Evolutionary conservation across 2,888 invertebrate genomes (phyloP), one percentile per base, ranked within the genome.

Genomic region (Drosophila aldrichi): DNA sequence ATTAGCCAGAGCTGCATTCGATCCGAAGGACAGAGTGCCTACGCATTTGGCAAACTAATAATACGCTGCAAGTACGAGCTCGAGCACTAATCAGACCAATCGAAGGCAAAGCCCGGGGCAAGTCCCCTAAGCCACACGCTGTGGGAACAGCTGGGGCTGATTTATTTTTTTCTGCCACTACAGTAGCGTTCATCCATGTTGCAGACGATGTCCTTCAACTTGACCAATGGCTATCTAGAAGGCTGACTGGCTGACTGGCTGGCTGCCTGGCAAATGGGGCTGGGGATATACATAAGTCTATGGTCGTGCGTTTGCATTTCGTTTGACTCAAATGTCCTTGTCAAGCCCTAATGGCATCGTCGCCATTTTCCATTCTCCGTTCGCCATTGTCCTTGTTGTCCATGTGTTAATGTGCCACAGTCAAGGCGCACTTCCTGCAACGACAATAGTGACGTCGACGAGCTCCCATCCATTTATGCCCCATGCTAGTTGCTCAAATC

Each of bases 261-360:
- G 46, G 9, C 1, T 49, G 34, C 8, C 18, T 36, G 48, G 48
- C 29, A 29, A 51, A 51, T 34, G 51, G 48, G 48, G 29, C 29
- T 36, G 12, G 18, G 41, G 12, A 6, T 48, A 18, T 29, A 40
- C 44, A 52, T 58, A 51, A 60, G 70, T 57, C 57, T 61, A 12
- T 55, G 69, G 48, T 46, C 60, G 55, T 69, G 72, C 63, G 72
- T 64, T 63, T 70, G 59, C 60, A 70, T 67, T 67, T 68, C 56
- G 58, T 54, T 65, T 77, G 72, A 76, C 74, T 68, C 77, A 74
- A 75, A 79, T 82, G 87, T 81, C 85, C 87, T 85, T 85, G 87
- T 81, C 79, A 76, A 78, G 81, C 74, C 81, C 85, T 86, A 87
- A 86, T 86, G 85, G 85, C 87, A 81, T 74, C 79, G 81, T 74